phyloP scores from a whole-genome alignment of 2,797 vertebrate genomes.

The Neopelma chrysocephalum region DNA sequence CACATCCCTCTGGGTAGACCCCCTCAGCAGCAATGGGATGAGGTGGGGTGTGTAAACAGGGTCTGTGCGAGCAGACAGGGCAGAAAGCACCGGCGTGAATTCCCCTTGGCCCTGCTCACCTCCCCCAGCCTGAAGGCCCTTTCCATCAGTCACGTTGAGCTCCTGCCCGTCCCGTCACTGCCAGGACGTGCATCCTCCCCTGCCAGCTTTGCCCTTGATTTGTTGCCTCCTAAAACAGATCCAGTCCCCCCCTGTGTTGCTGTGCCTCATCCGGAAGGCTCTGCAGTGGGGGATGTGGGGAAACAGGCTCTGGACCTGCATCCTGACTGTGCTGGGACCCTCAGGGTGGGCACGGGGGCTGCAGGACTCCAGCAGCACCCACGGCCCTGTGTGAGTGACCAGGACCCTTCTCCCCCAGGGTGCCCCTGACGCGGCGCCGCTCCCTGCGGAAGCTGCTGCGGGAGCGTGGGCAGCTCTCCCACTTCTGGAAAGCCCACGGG shows the following conservation, averaged over 20 bases:
- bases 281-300: fast-evolving
- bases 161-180: fast-evolving
- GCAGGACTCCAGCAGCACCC: fast-evolving
- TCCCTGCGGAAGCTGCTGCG: conserved; percentile 73
- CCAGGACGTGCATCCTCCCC: background rate
- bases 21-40: background rate
- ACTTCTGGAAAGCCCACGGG: conserved; percentile 71
- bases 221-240: background rate
- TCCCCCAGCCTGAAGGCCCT: background rate
- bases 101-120: background rate
- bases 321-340: background rate
- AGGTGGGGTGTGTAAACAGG: fast-evolving
- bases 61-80: background rate
- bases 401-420: conserved; percentile 23
- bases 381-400: fast-evolving
- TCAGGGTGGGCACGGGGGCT: background rate
- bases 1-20: background rate
- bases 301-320: background rate
- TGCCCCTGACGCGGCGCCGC: conserved; percentile 66
- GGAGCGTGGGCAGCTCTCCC: conserved; percentile 62
- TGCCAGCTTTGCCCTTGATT: background rate
- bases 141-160: background rate
- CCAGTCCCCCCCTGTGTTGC: fast-evolving
- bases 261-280: fast-evolving
- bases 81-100: fast-evolving